Percentiles rank a stretch among this genome's conserved stretches.
These are phyloP conservation scores for Platorchestia sp. DNA, from an alignment of 1,140 invertebrate genomes.

Conservation along the genomic window DNA sequence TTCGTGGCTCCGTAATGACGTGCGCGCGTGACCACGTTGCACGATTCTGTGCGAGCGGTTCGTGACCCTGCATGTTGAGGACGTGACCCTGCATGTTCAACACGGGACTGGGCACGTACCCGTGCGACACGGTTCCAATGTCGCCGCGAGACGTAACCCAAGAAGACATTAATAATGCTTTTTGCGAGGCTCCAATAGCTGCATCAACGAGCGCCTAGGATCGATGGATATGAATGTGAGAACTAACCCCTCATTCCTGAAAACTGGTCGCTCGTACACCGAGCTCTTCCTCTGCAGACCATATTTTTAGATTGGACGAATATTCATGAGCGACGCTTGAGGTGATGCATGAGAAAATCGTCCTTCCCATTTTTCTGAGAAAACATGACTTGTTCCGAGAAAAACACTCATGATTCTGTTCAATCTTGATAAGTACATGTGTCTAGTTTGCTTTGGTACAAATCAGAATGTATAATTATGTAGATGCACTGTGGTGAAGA, in stretches of 20 bases:
- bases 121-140: neutral
- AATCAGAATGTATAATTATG: neutral
- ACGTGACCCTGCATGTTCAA: slow-evolving; percentile 17
- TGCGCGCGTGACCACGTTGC: slow-evolving; percentile 20
- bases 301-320: neutral
- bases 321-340: neutral
- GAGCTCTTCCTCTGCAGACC: neutral
- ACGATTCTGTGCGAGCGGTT: slow-evolving; percentile 11
- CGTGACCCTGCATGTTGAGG: slow-evolving; percentile 49
- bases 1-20: neutral
- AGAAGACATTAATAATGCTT: slow-evolving; percentile 39
- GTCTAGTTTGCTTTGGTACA: neutral
- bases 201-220: neutral
- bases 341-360: neutral
- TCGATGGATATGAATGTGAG: slow-evolving; percentile 36
- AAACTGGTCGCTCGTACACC: neutral
- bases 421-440: neutral
- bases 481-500: no score
- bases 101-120: neutral
- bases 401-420: neutral
- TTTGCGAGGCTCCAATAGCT: slow-evolving; percentile 35
- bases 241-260: neutral
- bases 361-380: neutral
- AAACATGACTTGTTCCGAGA: neutral
- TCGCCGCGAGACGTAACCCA: neutral